Conservation (phyloP, 2,888 invertebrate genomes). For the Alviniconcha strummeri region DNA sequence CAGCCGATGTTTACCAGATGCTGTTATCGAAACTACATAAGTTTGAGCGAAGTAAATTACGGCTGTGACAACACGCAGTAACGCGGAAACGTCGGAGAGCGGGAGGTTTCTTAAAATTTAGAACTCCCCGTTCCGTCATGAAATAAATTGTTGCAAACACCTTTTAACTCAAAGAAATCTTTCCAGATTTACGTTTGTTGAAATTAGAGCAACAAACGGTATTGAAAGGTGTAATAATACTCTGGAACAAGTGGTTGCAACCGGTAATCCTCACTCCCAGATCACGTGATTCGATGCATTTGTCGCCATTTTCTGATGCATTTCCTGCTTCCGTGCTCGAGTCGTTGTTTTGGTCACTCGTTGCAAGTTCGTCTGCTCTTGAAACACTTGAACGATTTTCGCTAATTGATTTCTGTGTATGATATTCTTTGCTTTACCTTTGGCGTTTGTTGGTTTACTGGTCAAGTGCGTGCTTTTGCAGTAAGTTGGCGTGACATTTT, state of each 20-base stretch:
- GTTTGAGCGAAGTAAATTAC: too few species aligned
- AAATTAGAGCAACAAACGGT: not conserved
- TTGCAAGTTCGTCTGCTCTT: not conserved
- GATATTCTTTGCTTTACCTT: too few species aligned
- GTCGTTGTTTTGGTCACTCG: not conserved
- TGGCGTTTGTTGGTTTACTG: not conserved
- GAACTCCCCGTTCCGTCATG: too few species aligned
- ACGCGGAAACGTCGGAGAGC: too few species aligned
- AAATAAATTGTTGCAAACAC: too few species aligned
- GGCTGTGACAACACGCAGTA: too few species aligned
- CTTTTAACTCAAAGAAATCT: too few species aligned
- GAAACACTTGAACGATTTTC: not conserved
- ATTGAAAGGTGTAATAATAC: not conserved
- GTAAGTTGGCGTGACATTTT: not conserved
- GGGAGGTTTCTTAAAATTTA: too few species aligned
- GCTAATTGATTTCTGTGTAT: too few species aligned
- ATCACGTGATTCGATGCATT: slow-evolving; percentile 41
- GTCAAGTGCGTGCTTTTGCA: not conserved
- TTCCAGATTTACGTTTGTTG: too few species aligned
- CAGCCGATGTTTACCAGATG: too few species aligned
- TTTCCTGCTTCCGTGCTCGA: slow-evolving; percentile 37
- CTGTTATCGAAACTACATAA: too few species aligned
- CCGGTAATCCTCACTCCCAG: slow-evolving; percentile 32
- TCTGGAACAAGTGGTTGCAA: slow-evolving; percentile 9
- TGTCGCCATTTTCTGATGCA: slow-evolving; percentile 43